A percentile compares a stretch with the other conserved stretches of the same genome.
phyloP scores from a whole-genome alignment of 2,797 vertebrate species.

The Microcaecilia unicolor region DNA sequence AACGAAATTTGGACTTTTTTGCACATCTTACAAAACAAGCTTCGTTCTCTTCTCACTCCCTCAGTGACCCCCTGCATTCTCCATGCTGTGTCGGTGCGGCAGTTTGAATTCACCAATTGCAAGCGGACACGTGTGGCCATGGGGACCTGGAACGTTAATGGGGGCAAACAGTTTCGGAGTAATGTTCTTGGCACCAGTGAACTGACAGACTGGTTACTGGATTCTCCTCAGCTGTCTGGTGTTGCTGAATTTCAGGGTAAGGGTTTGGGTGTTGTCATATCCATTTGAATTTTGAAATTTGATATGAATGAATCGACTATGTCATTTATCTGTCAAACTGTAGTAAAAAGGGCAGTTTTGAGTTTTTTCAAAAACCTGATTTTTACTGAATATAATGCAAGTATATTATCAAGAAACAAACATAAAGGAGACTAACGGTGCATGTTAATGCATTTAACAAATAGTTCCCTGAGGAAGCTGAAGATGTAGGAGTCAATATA shows the following conservation, averaged over 20 bases:
- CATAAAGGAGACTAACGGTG: too few relatives aligned
- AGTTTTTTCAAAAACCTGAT: too few relatives aligned
- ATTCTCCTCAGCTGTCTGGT: constrained; percentile 44
- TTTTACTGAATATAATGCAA: too few relatives aligned
- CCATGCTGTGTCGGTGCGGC: constrained; percentile 60
- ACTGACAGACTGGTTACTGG: constrained; percentile 61
- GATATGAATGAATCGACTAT: not conserved
- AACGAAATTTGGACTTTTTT: too few relatives aligned
- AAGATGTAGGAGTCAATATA: too few relatives aligned
- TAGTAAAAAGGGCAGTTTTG: too few relatives aligned
- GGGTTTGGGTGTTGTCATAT: too few relatives aligned
- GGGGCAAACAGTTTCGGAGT: constrained; percentile 64
- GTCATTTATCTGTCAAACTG: too few relatives aligned
- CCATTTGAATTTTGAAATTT: too few relatives aligned
- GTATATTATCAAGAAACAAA: too few relatives aligned
- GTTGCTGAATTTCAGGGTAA: constrained; percentile 49
- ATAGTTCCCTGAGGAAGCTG: too few relatives aligned
- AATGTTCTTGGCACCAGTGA: constrained; percentile 54
- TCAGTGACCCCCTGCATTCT: constrained; percentile 58
- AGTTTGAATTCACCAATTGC: constrained; percentile 59
- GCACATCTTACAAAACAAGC: not conserved
- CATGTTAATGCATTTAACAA: too few relatives aligned
- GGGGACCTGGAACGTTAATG: constrained; percentile 67
- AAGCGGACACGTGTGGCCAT: constrained; percentile 48
- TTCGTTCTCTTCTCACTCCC: not conserved